Base-by-base conservation (phyloP, 2,888 invertebrate species). In the Campoplex nolae region DNA sequence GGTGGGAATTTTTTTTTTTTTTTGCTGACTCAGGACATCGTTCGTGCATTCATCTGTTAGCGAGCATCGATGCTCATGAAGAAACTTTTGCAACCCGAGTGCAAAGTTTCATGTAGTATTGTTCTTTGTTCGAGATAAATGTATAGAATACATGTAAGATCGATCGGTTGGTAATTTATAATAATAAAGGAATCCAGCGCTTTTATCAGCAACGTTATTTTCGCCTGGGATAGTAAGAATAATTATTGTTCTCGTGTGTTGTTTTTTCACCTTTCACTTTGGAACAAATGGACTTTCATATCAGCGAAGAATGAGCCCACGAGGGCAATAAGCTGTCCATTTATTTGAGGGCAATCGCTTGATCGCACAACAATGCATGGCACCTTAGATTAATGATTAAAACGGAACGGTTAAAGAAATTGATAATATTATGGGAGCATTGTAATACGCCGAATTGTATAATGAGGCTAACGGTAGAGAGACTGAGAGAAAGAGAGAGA, bases 301-400 rank as follows among this genome's bases (percentile, higher is more conserved):
- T 82, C 81, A 45, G 16, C 32, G 18, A 16, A 6, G 28, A 51
- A 70, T n/a, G 56, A 45, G 56, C 58, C 32, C 45, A 32, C 73
- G 28, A 9, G 9, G 38, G 67, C 67, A 74, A 78, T 74, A 74
- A 58, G 38, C n/a, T 84, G 84, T 79, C 74, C 67, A 74, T 79
- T 79, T 56, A 45, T 54, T 75, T 56, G 58, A 76, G 38, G 74
- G 77, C 62, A 73, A 88, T 88, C 85, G 78, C 62, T 85, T 67
- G 82, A 89, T 88, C 82, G 81, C 45, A 74, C 74, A 81, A 87
- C 85, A 89, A 86, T 81, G 81, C 28, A 65, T 28, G 58, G 82
- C 71, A 54, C 45, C 62, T 38, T 35, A 51, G 48, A 76, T 77
- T 56, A 75, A 80, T 74, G 81, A 76, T 73, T 68, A 58, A 56